Evolutionary conservation across 2,888 invertebrate species (phyloP), one percentile per base, ranked within the genome.

Genomic region (Malacosoma neustria): DNA sequence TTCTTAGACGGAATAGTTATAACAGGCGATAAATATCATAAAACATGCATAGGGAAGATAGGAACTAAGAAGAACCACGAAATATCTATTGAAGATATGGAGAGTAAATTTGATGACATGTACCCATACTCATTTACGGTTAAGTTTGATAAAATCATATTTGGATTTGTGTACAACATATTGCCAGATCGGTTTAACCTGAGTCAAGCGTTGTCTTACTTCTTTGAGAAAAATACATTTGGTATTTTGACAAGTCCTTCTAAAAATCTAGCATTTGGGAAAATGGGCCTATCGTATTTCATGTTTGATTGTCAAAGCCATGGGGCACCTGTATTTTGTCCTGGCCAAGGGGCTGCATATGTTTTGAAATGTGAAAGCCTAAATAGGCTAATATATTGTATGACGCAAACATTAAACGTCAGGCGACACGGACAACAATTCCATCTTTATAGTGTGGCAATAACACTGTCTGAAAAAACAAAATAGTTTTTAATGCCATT

Each of bases 231-330:
- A 31, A 66, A 85, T 43, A 64, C 65, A 3, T 32, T 74, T 29
- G 91, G 91, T 4, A 72, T 92, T 34, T 59, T 89, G 32, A 85
- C 87, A 35, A 87, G 87, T 43, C 81, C 86, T 1, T 64, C 66
- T 7, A 87, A 87, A 38, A 87, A 88, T 34, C 59, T 88, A 42
- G 84, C 87, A 6, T 87, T 89, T 49, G 89, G 89, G 1, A 85
- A 57, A 43, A 60, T 66, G 11, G 75, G 73, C 0, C 56, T 65
- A 9, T 90, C 90, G 7, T 92, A 90, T 54, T 91, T 90, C 48
- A 88, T 92, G 89, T 91, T 87, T 56, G 91, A 92, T 51, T 89
- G 89, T 47, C 89, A 90, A 62, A 87, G 87, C 42, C 71, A 77
- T 47, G 91, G 91, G 4, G 68, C 82, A 2, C 91, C 91, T 0